These are phyloP conservation scores for Euwallacea fornicatus DNA, from an alignment of 1,140 invertebrate species.

Conservation along the genomic window DNA sequence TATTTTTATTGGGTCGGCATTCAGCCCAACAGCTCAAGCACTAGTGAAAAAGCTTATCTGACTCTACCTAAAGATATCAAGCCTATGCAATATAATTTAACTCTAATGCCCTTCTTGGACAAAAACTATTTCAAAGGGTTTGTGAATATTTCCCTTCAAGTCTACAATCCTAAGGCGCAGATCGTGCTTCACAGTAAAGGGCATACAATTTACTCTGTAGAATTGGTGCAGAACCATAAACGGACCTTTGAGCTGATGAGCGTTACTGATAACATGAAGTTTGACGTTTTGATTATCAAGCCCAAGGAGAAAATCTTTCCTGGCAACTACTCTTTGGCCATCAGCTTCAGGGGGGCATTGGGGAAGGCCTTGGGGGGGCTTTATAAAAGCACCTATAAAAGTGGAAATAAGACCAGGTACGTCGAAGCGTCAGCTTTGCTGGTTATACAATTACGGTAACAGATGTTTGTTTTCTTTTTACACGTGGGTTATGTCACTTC, in stretches of 20 bases:
- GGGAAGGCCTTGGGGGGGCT: conserved; percentile 73
- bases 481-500: no score
- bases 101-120: conserved; percentile 71
- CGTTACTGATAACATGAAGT: conserved; percentile 58
- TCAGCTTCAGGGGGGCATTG: conserved; percentile 72
- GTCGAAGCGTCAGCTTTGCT: no score
- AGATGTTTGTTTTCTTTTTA: no score
- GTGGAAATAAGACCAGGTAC: conserved; percentile 64
- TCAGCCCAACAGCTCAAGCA: not conserved
- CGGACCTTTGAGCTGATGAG: conserved; percentile 42
- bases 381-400: conserved; percentile 75
- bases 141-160: conserved; percentile 70
- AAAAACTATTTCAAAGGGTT: conserved; percentile 70
- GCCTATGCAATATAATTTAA: conserved; percentile 75
- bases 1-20: not conserved
- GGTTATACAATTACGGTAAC: no score
- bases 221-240: conserved; percentile 44
- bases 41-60: conserved; percentile 21
- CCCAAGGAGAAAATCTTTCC: conserved; percentile 56
- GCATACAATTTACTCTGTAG: conserved; percentile 58
- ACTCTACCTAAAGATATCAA: conserved; percentile 68
- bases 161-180: conserved; percentile 58
- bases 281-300: conserved; percentile 70
- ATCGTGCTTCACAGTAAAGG: conserved; percentile 73
- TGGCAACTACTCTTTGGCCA: conserved; percentile 64